Conservation (phyloP, 64 coral and sea anemone genomes). For the Stichodactyla helianthus region DNA sequence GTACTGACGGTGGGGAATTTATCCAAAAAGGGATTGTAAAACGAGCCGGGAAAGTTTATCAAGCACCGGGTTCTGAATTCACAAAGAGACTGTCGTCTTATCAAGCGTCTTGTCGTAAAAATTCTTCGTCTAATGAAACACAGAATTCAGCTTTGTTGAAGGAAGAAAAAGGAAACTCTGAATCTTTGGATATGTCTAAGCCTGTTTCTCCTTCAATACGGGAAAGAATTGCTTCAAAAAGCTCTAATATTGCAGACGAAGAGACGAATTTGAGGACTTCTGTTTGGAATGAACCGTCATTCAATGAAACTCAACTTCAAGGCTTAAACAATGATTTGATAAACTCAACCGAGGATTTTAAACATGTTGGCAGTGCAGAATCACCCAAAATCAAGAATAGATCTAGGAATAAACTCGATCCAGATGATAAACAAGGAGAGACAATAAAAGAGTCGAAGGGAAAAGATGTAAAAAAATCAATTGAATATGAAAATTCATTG, state of each 20-base stretch:
- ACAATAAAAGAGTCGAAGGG: background rate
- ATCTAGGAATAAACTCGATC: background rate
- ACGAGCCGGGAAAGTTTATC: constrained; percentile 9
- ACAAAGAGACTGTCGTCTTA: constrained; percentile 10
- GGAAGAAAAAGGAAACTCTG: background rate
- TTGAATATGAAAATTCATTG: background rate
- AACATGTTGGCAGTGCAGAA: background rate
- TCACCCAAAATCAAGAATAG: background rate
- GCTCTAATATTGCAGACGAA: background rate
- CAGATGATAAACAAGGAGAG: background rate
- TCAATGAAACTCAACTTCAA: background rate
- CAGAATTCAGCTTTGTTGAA: background rate
- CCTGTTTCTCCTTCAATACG: background rate
- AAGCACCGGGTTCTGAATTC: background rate
- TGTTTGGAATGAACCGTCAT: background rate
- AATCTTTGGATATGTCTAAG: background rate
- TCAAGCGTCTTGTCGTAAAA: background rate
- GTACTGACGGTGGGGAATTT: background rate
- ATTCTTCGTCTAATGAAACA: background rate
- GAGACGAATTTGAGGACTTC: background rate
- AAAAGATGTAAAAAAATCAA: background rate
- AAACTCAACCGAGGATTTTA: background rate
- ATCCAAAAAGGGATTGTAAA: constrained; percentile 17
- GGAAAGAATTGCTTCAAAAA: background rate
- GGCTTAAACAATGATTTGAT: background rate